These are phyloP conservation scores for Spermophilus dauricus DNA, from an alignment of 2,113 vertebrate genomes.

Conservation along the genomic window DNA sequence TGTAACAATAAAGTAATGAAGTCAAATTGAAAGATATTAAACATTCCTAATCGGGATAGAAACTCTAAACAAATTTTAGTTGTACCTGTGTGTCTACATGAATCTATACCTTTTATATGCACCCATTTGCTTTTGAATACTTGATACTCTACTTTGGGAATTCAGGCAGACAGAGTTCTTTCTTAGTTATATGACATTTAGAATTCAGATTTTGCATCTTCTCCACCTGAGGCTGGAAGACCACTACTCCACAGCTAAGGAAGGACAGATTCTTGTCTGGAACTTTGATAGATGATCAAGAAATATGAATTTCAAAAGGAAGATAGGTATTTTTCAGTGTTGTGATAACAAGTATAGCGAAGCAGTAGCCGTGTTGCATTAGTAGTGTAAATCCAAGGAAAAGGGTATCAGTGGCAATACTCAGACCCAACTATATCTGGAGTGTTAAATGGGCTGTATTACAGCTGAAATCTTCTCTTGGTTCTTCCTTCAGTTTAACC, in stretches of 20 bases:
- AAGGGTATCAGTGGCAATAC: background rate
- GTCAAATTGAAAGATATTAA: background rate
- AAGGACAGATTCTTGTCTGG: background rate
- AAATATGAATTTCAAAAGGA: background rate
- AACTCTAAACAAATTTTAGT: background rate
- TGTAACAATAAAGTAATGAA: background rate
- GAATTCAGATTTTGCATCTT: background rate
- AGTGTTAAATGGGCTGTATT: background rate
- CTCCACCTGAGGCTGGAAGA: background rate
- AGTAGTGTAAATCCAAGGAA: too few species aligned
- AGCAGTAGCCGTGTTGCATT: too few species aligned
- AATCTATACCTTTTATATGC: background rate
- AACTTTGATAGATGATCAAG: background rate
- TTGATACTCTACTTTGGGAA: fast-evolving
- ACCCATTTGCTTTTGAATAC: background rate
- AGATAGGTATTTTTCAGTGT: background rate
- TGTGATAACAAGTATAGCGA: background rate
- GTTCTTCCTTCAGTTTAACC: background rate
- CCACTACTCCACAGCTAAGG: background rate
- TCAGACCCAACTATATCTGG: background rate
- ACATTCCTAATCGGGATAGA: background rate
- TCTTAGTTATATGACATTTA: background rate
- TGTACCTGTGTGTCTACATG: background rate
- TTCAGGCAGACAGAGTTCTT: background rate
- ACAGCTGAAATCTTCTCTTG: fast-evolving